Conservation (phyloP, 2,797 vertebrate species). For the Sebastes miniatus region DNA sequence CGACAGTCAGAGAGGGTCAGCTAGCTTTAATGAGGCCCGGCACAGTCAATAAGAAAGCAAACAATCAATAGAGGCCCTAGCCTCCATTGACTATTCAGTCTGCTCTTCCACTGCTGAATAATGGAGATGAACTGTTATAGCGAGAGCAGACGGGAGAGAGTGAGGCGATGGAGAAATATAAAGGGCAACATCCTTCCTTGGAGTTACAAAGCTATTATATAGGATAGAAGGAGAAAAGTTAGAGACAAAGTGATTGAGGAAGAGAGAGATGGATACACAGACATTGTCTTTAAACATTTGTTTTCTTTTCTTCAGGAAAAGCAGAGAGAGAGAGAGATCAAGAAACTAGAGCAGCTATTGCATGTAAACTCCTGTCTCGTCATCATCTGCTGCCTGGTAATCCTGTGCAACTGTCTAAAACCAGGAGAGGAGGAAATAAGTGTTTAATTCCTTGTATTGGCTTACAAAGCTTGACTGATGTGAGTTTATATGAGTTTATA, state of each 20-base stretch:
- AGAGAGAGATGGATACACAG: slow-evolving; percentile 1
- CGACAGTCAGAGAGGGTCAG: not conserved
- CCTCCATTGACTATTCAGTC: slow-evolving; percentile 22
- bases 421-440: slow-evolving; percentile 22
- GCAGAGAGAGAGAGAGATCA: not conserved
- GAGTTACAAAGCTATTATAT: not conserved
- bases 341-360: slow-evolving; percentile 37
- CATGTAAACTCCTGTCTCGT: slow-evolving; percentile 2
- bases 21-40: slow-evolving; percentile 21
- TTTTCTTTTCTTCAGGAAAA: slow-evolving; percentile 9
- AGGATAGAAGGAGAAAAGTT: not conserved
- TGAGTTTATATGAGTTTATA: slow-evolving; percentile 10
- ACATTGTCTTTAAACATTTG: not conserved
- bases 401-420: slow-evolving; percentile 36
- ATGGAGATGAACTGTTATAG: not conserved
- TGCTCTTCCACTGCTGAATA: not conserved
- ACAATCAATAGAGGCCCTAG: slow-evolving; percentile 19
- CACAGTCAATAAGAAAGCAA: slow-evolving; percentile 30
- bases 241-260: not conserved
- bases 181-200: not conserved
- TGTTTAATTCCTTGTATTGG: slow-evolving; percentile 30
- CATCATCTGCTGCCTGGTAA: slow-evolving; percentile 42
- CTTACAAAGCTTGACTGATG: slow-evolving; percentile 44
- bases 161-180: not conserved
- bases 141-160: not conserved